Evolutionary conservation across 2,888 invertebrate species (phyloP), one percentile per base, ranked within the genome.

Genomic region (Drosophila vallismaia): DNA sequence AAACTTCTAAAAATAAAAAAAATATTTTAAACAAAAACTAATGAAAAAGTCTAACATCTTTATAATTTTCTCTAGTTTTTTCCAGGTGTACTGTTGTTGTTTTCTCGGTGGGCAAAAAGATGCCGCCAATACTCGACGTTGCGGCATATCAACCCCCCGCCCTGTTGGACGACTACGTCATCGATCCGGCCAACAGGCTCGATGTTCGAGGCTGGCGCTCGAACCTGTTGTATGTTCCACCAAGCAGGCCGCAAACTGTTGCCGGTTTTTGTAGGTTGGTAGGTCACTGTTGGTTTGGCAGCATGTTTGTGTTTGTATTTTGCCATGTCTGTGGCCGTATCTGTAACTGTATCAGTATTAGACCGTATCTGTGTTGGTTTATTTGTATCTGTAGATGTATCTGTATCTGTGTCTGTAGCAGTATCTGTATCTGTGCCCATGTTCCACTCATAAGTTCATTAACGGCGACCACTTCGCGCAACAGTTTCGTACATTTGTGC

Each of bases 251-350:
- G 51, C 82, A 69, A 87, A 87, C 80, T 81, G 80, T 81, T 81
- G 80, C 87, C 85, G 40, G 40, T 53, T 83, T 83, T 83, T 76
- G 82, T 86, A 83, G 79, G 86, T 86, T 86, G 80, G 69, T 86
- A 83, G 80, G 86, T 86, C 86, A 86, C 84, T 77, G 85, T 68
- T 44, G 44, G 44, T 1, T 19, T 19, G 19, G 19, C 9, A 8
- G 74, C 53, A 36, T 52, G 9, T 48, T 50, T 26, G 19, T 14
- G 14, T 46, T 46, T 28, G 24, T 10, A 28, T 26, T 46, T 46
- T 6, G 46, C 46, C 28, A 10, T 45, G 24, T 45, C 19, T 24
- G 45, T n/a, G 46, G 24, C 29, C 26, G n/a, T 45, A 19, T 24
- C 24, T 42, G 14, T 10, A 29, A 8, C 28, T 19, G 12, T 40